Base-by-base conservation (phyloP, 2,888 invertebrate genomes). In the Drosophila dives region DNA sequence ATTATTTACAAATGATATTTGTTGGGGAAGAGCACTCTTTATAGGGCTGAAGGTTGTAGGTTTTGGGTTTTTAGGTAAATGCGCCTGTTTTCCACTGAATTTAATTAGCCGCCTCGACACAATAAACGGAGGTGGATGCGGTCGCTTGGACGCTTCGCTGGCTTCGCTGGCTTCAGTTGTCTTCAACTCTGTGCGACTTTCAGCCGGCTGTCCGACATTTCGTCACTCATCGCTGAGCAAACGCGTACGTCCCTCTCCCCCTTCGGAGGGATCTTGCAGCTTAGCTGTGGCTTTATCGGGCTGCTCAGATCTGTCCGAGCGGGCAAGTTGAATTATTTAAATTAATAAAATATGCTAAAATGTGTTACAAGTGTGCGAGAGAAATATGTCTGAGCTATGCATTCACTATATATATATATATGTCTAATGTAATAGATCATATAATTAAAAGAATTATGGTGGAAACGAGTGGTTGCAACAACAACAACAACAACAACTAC, bases 271-370 rank as follows among this genome's bases (percentile, higher is more conserved):
- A 62, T 67, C 38, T 63, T 34, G 48, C 54, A 50, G 51, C 74
- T 68, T 33, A 58, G 51, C 50, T 17, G 8, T 1, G 23, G 42
- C 33, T 40, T 83, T 86, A 87, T 87, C 86, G 60, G 51, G 1
- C 12, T 33, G 40, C 64, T 72, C 72, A 56, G 76, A 89, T 87
- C 87, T 74, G 55, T 40, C 53, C 67, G 73, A 89, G 83, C 71
- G 85, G 88, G 56, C 66, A 65, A 89, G 75, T 77, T 88, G 89
- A 87, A 82, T 88, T 86, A 90, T 91, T 90, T 88, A 89, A 90
- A 90, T 90, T 89, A 91, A 91, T 90, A 91, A 91, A 91, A 91
- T 91, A 91, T 91, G 91, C 86, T 91, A 91, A 90, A 91, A 89
- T 87, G 85, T 80, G 77, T 83, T 88, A 90, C 86, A 90, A 86